phyloP scores from a whole-genome alignment of 2,888 invertebrate species.

The Euzetes globulus region DNA sequence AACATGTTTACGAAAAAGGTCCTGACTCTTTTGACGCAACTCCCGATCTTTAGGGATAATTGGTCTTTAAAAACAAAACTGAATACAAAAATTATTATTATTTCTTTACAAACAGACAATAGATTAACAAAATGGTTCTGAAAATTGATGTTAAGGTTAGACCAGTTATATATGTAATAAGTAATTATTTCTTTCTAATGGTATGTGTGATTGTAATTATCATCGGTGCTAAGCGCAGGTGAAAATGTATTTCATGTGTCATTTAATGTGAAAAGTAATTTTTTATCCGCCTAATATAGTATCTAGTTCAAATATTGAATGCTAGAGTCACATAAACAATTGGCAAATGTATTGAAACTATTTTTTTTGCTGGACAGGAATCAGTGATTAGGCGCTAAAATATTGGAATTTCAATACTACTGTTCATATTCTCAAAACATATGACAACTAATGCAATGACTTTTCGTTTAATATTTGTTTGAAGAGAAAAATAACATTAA shows the following conservation, averaged over 20 bases:
- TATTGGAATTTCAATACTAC: neutral
- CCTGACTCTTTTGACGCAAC: too few relatives aligned
- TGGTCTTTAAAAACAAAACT: too few relatives aligned
- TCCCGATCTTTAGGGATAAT: too few relatives aligned
- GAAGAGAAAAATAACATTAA: neutral
- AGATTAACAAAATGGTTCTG: too few relatives aligned
- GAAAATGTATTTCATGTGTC: slow-evolving; percentile 6
- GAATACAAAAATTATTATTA: too few relatives aligned
- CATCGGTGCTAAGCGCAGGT: neutral
- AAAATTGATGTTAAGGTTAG: too few relatives aligned
- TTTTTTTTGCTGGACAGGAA: neutral
- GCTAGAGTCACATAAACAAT: neutral
- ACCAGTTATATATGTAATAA: neutral
- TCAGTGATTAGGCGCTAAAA: neutral
- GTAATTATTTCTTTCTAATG: neutral
- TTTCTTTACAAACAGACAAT: too few relatives aligned
- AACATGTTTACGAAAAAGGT: too few relatives aligned
- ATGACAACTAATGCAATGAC: too few relatives aligned
- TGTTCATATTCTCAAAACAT: neutral
- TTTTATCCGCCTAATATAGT: neutral
- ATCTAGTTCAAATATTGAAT: neutral
- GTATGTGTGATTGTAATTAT: neutral
- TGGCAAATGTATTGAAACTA: neutral
- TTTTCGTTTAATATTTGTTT: too few relatives aligned
- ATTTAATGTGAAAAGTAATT: neutral